Conservation (phyloP, 2,113 vertebrate species). For the Cynocephalus volans region DNA sequence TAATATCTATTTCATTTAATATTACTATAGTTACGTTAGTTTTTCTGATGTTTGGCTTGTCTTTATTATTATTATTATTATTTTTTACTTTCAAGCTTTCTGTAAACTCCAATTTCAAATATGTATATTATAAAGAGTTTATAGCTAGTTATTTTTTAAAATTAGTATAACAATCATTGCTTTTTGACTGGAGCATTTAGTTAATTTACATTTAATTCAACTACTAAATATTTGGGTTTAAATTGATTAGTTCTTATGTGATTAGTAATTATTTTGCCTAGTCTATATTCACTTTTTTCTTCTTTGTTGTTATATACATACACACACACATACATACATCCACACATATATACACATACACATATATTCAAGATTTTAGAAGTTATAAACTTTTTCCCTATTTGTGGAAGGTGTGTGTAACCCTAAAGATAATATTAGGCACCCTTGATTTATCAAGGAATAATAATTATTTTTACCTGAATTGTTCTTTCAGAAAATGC, state of each 20-base stretch:
- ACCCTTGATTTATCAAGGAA: neutral
- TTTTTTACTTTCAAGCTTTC: slow-evolving; percentile 48
- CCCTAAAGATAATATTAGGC: neutral
- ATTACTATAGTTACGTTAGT: neutral
- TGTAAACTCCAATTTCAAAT: slow-evolving; percentile 2
- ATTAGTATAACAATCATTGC: neutral
- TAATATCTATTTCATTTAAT: slow-evolving; percentile 40
- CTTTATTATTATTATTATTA: neutral
- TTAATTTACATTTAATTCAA: slow-evolving; percentile 26
- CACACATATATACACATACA: neutral
- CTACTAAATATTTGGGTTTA: slow-evolving; percentile 45
- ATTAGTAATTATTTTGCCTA: neutral
- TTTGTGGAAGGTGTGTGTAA: neutral
- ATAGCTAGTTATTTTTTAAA: neutral
- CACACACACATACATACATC: neutral
- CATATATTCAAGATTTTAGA: slow-evolving; percentile 11
- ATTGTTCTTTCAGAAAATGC: neutral
- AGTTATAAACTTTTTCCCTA: neutral
- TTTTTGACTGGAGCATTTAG: neutral
- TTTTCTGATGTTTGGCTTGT: neutral
- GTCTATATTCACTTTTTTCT: neutral
- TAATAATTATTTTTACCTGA: slow-evolving; percentile 34
- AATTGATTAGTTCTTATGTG: neutral
- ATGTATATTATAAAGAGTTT: neutral
- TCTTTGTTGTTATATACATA: neutral